Evolutionary conservation across 92 coral and sea anemone genomes (phyloP), one percentile per base, ranked within the genome.

Genomic region (Heteractis magnifica): DNA sequence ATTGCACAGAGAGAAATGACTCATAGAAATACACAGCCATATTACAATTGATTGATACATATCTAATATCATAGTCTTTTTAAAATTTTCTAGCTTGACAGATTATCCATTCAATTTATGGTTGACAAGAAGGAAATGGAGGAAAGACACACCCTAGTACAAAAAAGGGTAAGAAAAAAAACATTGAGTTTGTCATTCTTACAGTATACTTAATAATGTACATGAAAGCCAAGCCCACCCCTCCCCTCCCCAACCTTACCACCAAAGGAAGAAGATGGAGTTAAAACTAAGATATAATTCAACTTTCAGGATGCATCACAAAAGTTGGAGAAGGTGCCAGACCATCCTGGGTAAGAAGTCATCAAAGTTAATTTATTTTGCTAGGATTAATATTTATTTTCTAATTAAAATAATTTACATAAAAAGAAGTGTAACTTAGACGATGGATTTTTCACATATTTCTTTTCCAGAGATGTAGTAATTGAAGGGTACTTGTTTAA

Each of bases 51-150:
- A 26, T 26, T 26, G 34, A 3, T 16, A 2, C 2, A 9, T 62
- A 62, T 5, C 59, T 55, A 7, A 62, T 62, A 6, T 5, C 70
- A 62, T 62, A 16, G 59, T 55, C 11, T 76, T 20, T 73, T 71
- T 64, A 15, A 56, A 49, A 81, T 13, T 52, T 79, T 53, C 11
- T 75, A 96, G 99, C 83, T 97, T 80, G 94, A 92, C 56, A 89
- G 90, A 10, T 71, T 97, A 73, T 94, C 98, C 14, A 82, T 80
- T 6, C 93, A 89, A 86, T 94, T 92, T 76, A 90, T 92, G 13
- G 94, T 92, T 55, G 97, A 97, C 52, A 94, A 94, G 83, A 97
- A 97, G 84, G 98, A 94, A 55, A 97, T 97, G 99, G 99, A 97
- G 70, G 97, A 95, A 77, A 85, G 99, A 53, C 99, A 97, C 82